A percentile compares a stretch with the other conserved stretches of the same genome.
phyloP scores from a whole-genome alignment of 2,113 vertebrate species.

The Malurus melanocephalus region DNA sequence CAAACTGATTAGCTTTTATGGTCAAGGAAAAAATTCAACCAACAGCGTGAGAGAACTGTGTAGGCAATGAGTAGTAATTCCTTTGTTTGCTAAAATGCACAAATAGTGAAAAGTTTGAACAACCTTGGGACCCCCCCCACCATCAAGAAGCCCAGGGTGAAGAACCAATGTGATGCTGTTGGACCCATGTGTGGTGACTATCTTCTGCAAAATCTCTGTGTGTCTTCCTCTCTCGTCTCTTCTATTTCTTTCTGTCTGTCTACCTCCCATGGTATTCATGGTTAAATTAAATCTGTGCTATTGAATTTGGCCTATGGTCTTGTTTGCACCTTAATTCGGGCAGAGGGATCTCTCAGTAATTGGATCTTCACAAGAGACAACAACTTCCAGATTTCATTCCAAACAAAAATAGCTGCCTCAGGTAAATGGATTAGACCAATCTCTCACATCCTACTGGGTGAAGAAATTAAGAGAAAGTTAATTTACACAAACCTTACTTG shows the following conservation, averaged over 20 bases:
- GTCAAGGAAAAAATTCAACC: neutral
- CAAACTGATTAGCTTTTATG: neutral
- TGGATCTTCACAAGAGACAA: neutral
- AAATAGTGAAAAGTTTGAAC: neutral
- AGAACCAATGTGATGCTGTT: fast-evolving
- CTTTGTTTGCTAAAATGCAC: neutral
- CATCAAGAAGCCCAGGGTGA: neutral
- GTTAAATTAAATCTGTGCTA: neutral
- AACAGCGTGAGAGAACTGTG: neutral
- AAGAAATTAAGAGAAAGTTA: neutral
- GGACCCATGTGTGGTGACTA: fast-evolving
- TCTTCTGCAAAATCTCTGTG: neutral
- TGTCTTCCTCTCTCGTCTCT: neutral
- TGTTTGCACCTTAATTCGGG: fast-evolving
- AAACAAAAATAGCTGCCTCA: neutral
- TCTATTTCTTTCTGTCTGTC: neutral
- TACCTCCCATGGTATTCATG: neutral
- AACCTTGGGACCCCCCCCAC: neutral
- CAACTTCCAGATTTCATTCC: neutral
- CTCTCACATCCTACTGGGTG: neutral
- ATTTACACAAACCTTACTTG: neutral
- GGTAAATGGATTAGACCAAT: neutral
- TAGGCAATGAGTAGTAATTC: neutral
- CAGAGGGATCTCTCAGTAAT: neutral
- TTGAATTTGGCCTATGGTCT: neutral